Evolutionary conservation across 1,140 invertebrate genomes (phyloP).

Genomic region (Nixonia krombeini): DNA sequence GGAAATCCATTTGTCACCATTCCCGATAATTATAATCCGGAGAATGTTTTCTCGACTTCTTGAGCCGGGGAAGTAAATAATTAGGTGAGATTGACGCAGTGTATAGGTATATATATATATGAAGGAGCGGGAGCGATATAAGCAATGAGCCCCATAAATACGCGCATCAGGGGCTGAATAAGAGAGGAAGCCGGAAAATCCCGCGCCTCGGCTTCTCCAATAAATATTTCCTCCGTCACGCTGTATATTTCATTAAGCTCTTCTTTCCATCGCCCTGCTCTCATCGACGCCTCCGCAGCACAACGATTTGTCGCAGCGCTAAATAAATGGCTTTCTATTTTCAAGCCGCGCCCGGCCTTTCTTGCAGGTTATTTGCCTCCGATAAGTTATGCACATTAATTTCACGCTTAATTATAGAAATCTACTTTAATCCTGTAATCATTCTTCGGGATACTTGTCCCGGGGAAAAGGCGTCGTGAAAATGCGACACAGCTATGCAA

Average conservation of each 20-base stretch:
- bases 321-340: slow-evolving; percentile 46
- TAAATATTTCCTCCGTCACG: slow-evolving; percentile 45
- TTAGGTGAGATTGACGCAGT: neutral
- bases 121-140: too few relatives aligned
- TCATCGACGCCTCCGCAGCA: slow-evolving; percentile 42
- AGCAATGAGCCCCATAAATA: slow-evolving; percentile 36
- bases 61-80: too few relatives aligned
- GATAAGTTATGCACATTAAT: slow-evolving; percentile 42
- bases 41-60: too few relatives aligned
- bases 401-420: slow-evolving; percentile 38
- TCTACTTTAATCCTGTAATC: slow-evolving; percentile 27
- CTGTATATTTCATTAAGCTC: slow-evolving; percentile 49
- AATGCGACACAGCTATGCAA: neutral
- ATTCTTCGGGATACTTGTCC: slow-evolving; percentile 10
- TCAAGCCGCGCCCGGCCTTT: slow-evolving; percentile 28
- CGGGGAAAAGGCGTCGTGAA: neutral
- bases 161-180: slow-evolving; percentile 23
- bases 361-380: slow-evolving; percentile 30
- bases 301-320: slow-evolving; percentile 39
- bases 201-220: slow-evolving; percentile 29
- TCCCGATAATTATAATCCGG: too few relatives aligned
- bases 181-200: slow-evolving; percentile 41
- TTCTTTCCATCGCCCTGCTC: slow-evolving; percentile 45
- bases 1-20: too few relatives aligned
- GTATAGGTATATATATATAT: slow-evolving; percentile 9